phyloP scores from a whole-genome alignment of 2,888 invertebrate genomes.

The Epinotia bilunana region DNA sequence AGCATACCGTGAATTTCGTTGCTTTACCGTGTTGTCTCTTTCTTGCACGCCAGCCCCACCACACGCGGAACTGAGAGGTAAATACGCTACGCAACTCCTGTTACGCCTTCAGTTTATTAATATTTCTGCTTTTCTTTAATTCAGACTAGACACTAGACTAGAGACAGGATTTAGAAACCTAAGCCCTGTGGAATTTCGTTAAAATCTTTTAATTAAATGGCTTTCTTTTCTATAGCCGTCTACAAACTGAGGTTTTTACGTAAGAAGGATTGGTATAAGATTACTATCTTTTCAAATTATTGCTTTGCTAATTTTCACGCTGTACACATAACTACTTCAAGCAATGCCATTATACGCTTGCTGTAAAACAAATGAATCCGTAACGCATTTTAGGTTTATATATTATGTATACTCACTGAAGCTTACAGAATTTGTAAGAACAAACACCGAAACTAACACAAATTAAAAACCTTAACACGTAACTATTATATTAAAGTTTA shows the following conservation, averaged over 20 bases:
- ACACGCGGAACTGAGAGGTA: conserved; percentile 83
- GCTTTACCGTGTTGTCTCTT: conserved; percentile 79
- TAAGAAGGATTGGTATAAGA: background rate
- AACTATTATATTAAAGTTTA: background rate
- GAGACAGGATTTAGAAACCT: background rate
- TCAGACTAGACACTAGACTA: background rate
- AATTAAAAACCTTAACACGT: background rate
- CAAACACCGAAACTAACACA: background rate
- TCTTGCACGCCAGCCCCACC: conserved; percentile 83
- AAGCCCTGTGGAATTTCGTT: background rate
- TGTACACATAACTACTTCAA: background rate
- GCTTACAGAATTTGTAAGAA: background rate
- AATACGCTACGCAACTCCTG: conserved; percentile 59
- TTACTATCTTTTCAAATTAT: background rate
- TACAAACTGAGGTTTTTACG: conserved; percentile 19
- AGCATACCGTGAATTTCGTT: conserved; percentile 57
- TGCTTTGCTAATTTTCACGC: conserved; percentile 16
- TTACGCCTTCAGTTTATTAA: background rate
- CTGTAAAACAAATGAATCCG: background rate
- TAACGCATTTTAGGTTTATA: background rate
- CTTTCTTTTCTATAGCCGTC: conserved; percentile 3
- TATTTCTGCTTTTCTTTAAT: background rate
- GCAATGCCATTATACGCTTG: conserved; percentile 11
- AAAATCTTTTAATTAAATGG: background rate
- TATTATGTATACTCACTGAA: background rate